phyloP scores from a whole-genome alignment of 2,888 invertebrate genomes.

The Ypsolopha scabrella region DNA sequence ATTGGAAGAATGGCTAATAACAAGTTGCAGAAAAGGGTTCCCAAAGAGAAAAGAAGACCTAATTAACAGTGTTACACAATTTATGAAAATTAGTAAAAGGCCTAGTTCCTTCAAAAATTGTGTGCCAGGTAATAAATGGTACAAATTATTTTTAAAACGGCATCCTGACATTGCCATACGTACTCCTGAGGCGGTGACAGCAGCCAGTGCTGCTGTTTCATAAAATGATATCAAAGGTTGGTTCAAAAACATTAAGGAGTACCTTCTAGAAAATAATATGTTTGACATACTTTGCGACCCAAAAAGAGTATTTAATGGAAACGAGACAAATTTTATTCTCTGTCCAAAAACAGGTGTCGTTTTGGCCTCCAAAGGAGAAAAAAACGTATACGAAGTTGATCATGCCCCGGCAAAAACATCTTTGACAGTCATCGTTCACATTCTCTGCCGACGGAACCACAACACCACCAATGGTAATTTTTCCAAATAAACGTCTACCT shows the following conservation, averaged over 20 bases:
- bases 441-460: constrained; percentile 27
- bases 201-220: constrained; percentile 17
- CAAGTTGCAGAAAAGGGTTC: too few relatives aligned
- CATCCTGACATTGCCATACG: constrained; percentile 16
- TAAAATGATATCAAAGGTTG: constrained; percentile 18
- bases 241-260: constrained; percentile 16
- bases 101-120: background rate
- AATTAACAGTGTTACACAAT: too few relatives aligned
- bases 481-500: constrained; percentile 11
- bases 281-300: constrained; percentile 17
- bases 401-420: constrained; percentile 25
- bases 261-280: constrained; percentile 13
- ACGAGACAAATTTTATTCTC: constrained; percentile 21
- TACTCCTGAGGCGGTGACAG: constrained; percentile 18
- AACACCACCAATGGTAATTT: constrained; percentile 32
- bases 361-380: constrained; percentile 16
- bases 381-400: constrained; percentile 34
- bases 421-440: constrained; percentile 35
- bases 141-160: constrained; percentile 14
- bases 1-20: too few relatives aligned
- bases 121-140: constrained; percentile 15
- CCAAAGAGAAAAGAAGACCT: too few relatives aligned
- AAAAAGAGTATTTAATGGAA: constrained; percentile 19
- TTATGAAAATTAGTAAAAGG: background rate
- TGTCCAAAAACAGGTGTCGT: constrained; percentile 19